Conservation (phyloP, 2,113 vertebrate species). For the Nesogale talazaci region DNA sequence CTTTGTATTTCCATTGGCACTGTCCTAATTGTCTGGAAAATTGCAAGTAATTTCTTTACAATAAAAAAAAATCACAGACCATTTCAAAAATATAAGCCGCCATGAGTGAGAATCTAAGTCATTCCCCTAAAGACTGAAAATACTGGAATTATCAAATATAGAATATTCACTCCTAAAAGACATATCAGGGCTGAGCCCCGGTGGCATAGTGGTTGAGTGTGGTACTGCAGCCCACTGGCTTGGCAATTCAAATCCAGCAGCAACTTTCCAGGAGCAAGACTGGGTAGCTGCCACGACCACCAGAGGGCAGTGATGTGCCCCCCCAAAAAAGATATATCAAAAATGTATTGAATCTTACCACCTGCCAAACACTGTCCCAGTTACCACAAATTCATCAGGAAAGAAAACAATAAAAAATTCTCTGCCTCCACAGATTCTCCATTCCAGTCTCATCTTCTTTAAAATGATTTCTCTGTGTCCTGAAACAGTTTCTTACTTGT, state of each 20-base stretch:
- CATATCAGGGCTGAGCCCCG: no score
- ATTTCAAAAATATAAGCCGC: not conserved
- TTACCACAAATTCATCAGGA: not conserved
- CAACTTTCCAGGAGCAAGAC: no score
- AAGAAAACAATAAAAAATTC: not conserved
- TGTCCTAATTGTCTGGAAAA: not conserved
- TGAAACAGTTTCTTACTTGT: not conserved
- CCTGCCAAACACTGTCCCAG: not conserved
- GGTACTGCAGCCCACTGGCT: no score
- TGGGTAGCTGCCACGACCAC: no score
- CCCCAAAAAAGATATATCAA: no score
- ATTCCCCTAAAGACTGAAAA: not conserved
- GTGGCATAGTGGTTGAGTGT: no score
- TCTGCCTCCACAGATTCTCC: not conserved
- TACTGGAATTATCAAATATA: not conserved
- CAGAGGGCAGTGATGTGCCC: no score
- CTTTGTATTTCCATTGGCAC: not conserved
- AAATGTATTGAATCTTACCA: not conserved
- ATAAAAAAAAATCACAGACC: conserved; percentile 12
- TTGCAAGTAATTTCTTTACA: not conserved
- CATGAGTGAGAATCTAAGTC: not conserved
- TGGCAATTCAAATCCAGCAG: no score
- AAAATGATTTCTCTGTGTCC: not conserved
- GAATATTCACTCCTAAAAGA: not conserved
- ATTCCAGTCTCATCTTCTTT: not conserved